phyloP scores from a whole-genome alignment of 2,888 invertebrate genomes.

The Bembecia ichneumoniformis region DNA sequence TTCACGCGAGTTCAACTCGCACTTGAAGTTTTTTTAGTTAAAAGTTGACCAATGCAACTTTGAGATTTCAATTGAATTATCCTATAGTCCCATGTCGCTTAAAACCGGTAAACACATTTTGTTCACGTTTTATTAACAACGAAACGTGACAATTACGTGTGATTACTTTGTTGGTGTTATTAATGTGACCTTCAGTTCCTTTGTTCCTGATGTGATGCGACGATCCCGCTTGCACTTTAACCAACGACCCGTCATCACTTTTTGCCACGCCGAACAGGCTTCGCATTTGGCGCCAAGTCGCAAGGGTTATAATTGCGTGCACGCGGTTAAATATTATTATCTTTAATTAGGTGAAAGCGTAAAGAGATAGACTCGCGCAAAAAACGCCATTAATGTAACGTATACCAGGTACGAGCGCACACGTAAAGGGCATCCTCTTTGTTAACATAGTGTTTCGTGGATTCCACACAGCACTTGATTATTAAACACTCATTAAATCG shows the following conservation, averaged over 20 bases:
- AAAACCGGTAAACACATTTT: no score
- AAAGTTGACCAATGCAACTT: no score
- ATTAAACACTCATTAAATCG: no score
- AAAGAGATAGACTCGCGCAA: slow-evolving; percentile 28
- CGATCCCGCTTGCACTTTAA: background rate
- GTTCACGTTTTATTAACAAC: no score
- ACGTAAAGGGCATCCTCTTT: background rate
- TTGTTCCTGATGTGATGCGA: no score
- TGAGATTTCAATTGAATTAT: no score
- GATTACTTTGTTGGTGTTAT: no score
- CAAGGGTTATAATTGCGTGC: background rate
- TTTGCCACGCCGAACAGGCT: background rate
- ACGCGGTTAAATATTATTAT: slow-evolving; percentile 9
- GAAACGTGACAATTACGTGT: no score
- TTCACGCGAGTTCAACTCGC: no score
- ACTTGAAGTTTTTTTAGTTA: no score
- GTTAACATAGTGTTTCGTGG: background rate
- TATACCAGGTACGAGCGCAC: background rate
- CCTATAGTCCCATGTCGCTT: no score
- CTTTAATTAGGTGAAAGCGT: slow-evolving; percentile 54
- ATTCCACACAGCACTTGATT: background rate
- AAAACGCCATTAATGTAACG: slow-evolving; percentile 13
- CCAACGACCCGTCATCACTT: background rate
- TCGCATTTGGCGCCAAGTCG: background rate
- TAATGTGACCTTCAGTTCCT: no score